Evolutionary conservation across 2,113 vertebrate genomes (phyloP), one percentile per base, ranked within the genome.

Genomic region (Spilogale gracilis): DNA sequence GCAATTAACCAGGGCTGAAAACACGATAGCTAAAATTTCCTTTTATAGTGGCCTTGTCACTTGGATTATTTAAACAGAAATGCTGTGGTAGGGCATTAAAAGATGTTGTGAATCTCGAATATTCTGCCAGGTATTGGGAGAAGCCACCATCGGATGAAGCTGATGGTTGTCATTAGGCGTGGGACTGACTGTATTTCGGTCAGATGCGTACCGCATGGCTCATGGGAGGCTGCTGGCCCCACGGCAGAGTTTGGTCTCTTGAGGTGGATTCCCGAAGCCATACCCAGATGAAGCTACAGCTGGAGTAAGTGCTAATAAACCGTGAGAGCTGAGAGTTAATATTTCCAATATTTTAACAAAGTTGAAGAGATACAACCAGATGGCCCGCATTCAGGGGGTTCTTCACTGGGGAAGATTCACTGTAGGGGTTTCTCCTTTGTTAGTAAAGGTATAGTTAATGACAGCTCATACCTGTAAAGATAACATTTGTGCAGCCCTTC

Each of bases 61-160:
- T 84, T 93, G 48, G 61, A 30, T 71, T 80, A 27, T 91, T 91
- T 74, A 87, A 87, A 78, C 16, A 89, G 69, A 80, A 96, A 80
- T 48, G 9, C 80, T 32, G 27, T 9, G 74, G 58, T 17, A 23
- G 32, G 43, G 38, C 32, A 30, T 90, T 76, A 58, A 84, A 87
- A 23, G 67, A 17, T n/a, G 23, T 14, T 48, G 48, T 79, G 63
- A 73, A 61, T 80, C 60, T 56, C 30, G 73, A 54, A 5, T 73
- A 84, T 79, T 67, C 71, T 94, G 78, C 69, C 21, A 93, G 92
- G 10, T 73, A 9, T 4, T 95, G 63, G 56, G 45, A 78, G 91
- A 71, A 95, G 32, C 30, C 43, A 45, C 30, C 13, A 30, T 65
- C 76, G 30, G 80, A 90, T 67, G 80, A 86, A 69, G 69, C 6